These are phyloP conservation scores for Homarus americanus DNA, from an alignment of 1,140 invertebrate genomes.

Conservation along the genomic window DNA sequence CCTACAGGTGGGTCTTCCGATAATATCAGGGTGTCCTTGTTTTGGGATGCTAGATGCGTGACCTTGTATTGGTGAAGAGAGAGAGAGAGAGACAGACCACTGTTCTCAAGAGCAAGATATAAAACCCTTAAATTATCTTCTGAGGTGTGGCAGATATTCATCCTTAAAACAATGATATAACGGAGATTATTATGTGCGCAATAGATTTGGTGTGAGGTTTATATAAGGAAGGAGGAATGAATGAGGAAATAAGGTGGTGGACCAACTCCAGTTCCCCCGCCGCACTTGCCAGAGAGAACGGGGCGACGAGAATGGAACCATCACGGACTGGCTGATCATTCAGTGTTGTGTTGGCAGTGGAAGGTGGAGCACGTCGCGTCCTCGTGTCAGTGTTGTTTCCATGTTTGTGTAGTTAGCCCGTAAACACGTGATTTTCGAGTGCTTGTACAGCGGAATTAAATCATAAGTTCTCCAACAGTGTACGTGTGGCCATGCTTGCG, in stretches of 20 bases:
- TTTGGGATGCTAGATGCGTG: background rate
- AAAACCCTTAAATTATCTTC: no score
- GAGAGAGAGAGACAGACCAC: no score
- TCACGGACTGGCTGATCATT: background rate
- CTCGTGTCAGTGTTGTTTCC: constrained; percentile 54
- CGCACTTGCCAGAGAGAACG: background rate
- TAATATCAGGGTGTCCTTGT: background rate
- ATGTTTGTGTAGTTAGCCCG: constrained; percentile 54
- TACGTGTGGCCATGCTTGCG: constrained; percentile 12
- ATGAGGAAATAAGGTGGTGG: no score
- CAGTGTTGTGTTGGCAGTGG: constrained; percentile 48
- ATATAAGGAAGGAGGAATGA: background rate
- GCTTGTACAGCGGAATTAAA: constrained; percentile 7
- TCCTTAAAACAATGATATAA: no score
- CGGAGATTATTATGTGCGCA: no score
- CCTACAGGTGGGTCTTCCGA: background rate
- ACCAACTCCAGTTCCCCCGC: background rate
- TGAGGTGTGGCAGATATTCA: no score
- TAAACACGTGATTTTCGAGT: constrained; percentile 34
- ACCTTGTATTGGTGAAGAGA: background rate
- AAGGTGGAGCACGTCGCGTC: constrained; percentile 43
- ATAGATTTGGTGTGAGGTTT: background rate
- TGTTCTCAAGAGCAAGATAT: no score
- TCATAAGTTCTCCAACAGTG: constrained; percentile 9
- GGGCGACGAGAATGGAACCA: background rate